Percentiles rank a stretch among this genome's conserved stretches.
Conservation (phyloP, 2,113 vertebrate genomes). For the Takifugu flavidus region DNA sequence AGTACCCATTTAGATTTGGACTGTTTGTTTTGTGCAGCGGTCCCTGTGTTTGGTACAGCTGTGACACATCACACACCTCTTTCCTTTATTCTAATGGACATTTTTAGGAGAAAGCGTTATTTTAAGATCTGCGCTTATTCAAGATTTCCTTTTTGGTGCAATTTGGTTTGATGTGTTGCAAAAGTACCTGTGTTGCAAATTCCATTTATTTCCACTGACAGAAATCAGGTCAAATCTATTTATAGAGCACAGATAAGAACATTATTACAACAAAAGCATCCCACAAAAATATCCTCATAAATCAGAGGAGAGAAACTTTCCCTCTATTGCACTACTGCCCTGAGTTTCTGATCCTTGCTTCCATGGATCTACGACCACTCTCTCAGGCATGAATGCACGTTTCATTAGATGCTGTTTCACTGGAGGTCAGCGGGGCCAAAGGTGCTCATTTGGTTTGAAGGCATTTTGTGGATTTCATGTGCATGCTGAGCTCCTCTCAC, state of each 20-base stretch:
- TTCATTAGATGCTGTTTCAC: slow-evolving; percentile 6
- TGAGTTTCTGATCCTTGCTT: slow-evolving; percentile 16
- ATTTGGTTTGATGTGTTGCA: background rate
- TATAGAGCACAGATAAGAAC: background rate
- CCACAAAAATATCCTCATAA: too few species aligned
- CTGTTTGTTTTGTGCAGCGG: slow-evolving; percentile 2
- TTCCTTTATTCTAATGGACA: background rate
- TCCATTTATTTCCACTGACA: background rate
- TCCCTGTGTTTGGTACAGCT: background rate
- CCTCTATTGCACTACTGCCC: too few species aligned
- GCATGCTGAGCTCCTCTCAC: slow-evolving; percentile 1
- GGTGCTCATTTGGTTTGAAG: background rate
- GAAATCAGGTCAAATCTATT: slow-evolving; percentile 2
- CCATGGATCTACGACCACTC: slow-evolving; percentile 4
- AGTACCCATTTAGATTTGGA: background rate
- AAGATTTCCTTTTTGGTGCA: background rate
- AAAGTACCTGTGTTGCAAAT: background rate
- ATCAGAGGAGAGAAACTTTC: too few species aligned
- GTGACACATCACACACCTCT: background rate
- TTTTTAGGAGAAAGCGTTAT: background rate
- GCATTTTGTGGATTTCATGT: background rate
- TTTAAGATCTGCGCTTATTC: too few species aligned
- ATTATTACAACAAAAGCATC: slow-evolving; percentile 8
- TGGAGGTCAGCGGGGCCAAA: background rate
- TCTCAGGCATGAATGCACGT: slow-evolving; percentile 11